Conservation (phyloP, 2,888 invertebrate genomes). For the Dasypolia templi region DNA sequence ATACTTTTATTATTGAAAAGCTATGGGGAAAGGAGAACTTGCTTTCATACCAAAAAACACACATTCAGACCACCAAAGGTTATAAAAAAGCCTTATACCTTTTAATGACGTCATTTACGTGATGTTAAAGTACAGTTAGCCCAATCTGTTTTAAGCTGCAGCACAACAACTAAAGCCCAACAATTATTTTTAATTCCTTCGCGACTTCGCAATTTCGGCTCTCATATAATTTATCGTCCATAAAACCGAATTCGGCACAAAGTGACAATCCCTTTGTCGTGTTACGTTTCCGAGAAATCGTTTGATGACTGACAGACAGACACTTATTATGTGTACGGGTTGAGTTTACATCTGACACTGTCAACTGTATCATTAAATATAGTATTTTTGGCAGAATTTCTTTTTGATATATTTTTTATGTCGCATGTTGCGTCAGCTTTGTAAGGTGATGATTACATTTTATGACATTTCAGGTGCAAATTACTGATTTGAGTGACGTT, state of each 20-base stretch:
- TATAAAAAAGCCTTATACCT: conserved; percentile 31
- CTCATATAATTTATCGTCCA: conserved; percentile 65
- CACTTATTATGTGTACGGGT: conserved; percentile 59
- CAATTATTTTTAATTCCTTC: conserved; percentile 65
- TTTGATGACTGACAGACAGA: conserved; percentile 67
- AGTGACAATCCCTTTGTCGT: conserved; percentile 69
- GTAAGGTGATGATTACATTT: conserved; percentile 28
- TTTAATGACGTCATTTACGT: conserved; percentile 47
- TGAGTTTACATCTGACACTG: conserved; percentile 51
- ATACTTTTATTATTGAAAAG: not conserved
- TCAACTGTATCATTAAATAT: conserved; percentile 57
- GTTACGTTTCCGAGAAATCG: conserved; percentile 60
- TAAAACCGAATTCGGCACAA: conserved; percentile 67
- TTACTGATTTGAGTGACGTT: not conserved
- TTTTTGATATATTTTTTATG: conserved; percentile 39
- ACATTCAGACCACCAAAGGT: not conserved
- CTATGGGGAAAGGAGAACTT: not conserved
- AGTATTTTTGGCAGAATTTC: conserved; percentile 56
- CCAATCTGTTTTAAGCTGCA: conserved; percentile 53
- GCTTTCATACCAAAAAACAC: not conserved
- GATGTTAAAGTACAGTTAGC: conserved; percentile 60
- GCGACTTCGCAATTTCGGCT: conserved; percentile 55
- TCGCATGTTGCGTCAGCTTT: conserved; percentile 17
- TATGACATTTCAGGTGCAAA: conserved; percentile 27
- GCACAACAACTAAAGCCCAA: conserved; percentile 43